Conservation (phyloP, 2,113 vertebrate genomes). For the Anguilla japonica region DNA sequence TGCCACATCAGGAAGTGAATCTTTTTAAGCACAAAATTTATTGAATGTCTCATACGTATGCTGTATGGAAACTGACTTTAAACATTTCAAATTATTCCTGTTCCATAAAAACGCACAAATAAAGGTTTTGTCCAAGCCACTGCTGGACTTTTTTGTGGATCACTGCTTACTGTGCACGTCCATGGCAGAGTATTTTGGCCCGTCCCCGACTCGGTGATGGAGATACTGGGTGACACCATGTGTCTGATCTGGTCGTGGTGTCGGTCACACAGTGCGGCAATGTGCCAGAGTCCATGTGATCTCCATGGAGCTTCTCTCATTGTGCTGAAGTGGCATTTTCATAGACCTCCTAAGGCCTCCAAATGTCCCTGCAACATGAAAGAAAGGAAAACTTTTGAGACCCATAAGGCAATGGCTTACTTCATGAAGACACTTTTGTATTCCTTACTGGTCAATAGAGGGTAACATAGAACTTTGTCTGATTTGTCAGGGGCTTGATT, state of each 20-base stretch:
- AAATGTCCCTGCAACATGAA: neutral
- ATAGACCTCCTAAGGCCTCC: neutral
- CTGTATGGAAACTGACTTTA: neutral
- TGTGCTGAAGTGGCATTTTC: conserved; percentile 7
- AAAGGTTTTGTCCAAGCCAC: no score
- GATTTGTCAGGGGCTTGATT: no score
- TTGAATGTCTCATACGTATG: neutral
- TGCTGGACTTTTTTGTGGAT: neutral
- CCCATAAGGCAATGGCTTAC: neutral
- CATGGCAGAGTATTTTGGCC: neutral
- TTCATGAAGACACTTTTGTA: neutral
- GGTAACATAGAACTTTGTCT: neutral
- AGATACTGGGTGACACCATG: conserved; percentile 61
- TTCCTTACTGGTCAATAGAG: neutral
- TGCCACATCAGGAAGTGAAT: neutral
- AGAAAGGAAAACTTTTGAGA: neutral
- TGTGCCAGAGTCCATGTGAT: conserved; percentile 8
- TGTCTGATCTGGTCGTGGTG: conserved; percentile 59
- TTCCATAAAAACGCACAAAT: no score
- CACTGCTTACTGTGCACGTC: neutral
- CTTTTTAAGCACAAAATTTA: neutral
- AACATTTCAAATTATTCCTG: no score
- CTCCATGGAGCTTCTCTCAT: conserved; percentile 21
- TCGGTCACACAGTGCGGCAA: conserved; percentile 48
- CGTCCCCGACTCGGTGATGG: conserved; percentile 34